Conservation (phyloP, 30 jellyfish, hydroid and myxozoan species). For the Cassiopea xamachana region DNA sequence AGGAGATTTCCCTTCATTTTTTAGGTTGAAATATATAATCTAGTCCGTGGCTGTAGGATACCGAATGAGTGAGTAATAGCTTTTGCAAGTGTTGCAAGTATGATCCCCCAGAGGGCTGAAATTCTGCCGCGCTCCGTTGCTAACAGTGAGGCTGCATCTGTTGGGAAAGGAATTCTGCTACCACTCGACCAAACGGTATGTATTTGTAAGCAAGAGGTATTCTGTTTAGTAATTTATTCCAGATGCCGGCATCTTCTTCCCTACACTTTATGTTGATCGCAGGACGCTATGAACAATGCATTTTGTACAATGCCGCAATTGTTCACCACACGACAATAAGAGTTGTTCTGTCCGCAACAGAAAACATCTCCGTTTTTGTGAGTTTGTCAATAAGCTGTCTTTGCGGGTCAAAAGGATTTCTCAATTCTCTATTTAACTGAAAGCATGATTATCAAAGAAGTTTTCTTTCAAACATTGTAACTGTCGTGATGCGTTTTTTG, state of each 20-base stretch:
- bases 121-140: constrained; percentile 57
- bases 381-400: neutral
- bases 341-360: neutral
- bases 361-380: neutral
- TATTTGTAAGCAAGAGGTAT: neutral
- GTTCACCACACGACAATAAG: neutral
- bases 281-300: neutral
- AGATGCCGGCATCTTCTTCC: neutral
- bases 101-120: constrained; percentile 77
- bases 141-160: constrained; percentile 29
- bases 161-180: constrained; percentile 62
- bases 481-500: too few species aligned
- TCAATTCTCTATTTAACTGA: neutral
- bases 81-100: constrained; percentile 11
- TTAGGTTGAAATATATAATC: neutral
- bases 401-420: neutral
- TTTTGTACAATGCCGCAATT: neutral
- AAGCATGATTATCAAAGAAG: too few species aligned
- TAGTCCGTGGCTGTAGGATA: neutral
- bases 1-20: neutral
- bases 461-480: too few species aligned
- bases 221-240: neutral
- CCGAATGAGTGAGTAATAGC: constrained; percentile 9
- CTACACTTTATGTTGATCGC: neutral
- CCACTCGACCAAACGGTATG: constrained; percentile 64